Percentiles rank a stretch among this genome's conserved stretches.
Evolutionary conservation across 2,797 vertebrate species (phyloP).

Genomic region (Tokudaia tokunoshimensis): DNA sequence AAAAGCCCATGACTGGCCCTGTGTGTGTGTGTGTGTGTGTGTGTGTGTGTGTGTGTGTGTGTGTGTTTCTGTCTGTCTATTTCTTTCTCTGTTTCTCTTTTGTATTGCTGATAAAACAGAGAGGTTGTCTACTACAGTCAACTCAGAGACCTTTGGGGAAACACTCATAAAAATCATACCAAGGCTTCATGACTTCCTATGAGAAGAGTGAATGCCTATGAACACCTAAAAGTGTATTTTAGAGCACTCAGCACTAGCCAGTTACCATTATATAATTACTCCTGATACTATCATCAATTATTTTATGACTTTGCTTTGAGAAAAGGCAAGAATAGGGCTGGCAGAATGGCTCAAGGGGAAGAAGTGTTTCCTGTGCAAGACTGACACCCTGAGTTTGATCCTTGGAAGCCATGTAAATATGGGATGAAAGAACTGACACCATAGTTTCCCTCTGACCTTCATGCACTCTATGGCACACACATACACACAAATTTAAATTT

Average conservation of each 20-base stretch:
- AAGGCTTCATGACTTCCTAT: not conserved
- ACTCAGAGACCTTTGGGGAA: not conserved
- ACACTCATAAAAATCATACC: not conserved
- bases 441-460: not conserved
- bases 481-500: not conserved
- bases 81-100: not conserved
- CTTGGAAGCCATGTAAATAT: not conserved
- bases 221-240: slow-evolving; percentile 3
- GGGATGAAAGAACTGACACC: not conserved
- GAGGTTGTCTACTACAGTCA: not conserved
- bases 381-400: not conserved
- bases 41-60: not conserved
- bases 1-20: not conserved
- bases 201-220: slow-evolving; percentile 9
- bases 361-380: not conserved
- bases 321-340: not conserved
- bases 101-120: not conserved
- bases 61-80: not conserved
- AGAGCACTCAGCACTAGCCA: not conserved
- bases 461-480: not conserved
- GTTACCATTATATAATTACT: slow-evolving; percentile 17
- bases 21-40: not conserved
- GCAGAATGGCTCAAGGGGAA: not conserved
- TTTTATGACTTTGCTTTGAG: not conserved
- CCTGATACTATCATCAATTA: not conserved